Conservation (phyloP, 2,888 invertebrate genomes). For the Apomyelois bistriatella region DNA sequence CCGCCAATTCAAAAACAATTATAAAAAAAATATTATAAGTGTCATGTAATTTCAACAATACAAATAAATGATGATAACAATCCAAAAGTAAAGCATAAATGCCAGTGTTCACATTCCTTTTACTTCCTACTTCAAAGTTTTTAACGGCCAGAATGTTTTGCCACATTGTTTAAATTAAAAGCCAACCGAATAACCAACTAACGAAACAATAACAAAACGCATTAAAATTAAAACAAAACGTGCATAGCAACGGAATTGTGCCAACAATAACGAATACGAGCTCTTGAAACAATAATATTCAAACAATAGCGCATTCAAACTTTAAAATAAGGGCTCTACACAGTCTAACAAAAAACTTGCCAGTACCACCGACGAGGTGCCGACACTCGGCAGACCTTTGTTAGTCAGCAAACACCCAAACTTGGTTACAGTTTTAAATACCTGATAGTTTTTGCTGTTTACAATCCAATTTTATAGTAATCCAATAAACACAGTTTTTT, state of each 20-base stretch:
- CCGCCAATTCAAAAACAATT: no score
- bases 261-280: constrained; percentile 36
- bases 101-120: no score
- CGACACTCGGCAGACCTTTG: constrained; percentile 35
- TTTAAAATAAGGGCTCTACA: constrained; percentile 51
- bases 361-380: constrained; percentile 47
- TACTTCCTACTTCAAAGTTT: no score
- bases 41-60: no score
- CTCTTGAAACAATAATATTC: constrained; percentile 39
- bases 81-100: no score
- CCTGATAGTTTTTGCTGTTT: constrained; percentile 22
- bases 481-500: constrained; percentile 24
- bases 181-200: constrained; percentile 8
- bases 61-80: no score
- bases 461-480: constrained; percentile 26
- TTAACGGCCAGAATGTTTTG: no score
- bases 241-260: constrained; percentile 36
- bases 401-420: constrained; percentile 18
- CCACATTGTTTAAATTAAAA: no score
- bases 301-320: constrained; percentile 61
- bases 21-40: no score
- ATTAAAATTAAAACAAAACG: constrained; percentile 17
- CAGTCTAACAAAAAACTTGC: constrained; percentile 52
- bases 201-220: constrained; percentile 25
- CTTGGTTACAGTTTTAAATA: constrained; percentile 24